These are phyloP conservation scores for Myripristis murdjan DNA, from an alignment of 2,797 vertebrate genomes.

Conservation along the genomic window DNA sequence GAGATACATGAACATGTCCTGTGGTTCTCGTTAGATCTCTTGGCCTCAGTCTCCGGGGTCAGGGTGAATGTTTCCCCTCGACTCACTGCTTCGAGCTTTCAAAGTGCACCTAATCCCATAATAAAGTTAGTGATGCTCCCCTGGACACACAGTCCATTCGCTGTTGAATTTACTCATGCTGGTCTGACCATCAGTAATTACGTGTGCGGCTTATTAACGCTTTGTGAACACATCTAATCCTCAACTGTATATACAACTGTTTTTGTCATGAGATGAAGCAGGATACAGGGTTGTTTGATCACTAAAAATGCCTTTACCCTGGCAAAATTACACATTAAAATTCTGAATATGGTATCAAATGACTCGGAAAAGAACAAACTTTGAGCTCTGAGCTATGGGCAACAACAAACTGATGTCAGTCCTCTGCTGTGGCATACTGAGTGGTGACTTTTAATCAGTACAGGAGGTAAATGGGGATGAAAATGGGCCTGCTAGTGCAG, in stretches of 20 bases:
- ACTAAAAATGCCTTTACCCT: conserved; percentile 30
- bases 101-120: conserved; percentile 84
- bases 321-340: conserved; percentile 34
- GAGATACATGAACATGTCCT: conserved; percentile 70
- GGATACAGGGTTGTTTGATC: conserved; percentile 40
- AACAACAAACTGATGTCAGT: conserved; percentile 21
- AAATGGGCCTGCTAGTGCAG: conserved; percentile 28
- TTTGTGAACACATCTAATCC: conserved; percentile 78
- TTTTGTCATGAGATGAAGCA: conserved; percentile 66
- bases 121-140: conserved; percentile 84
- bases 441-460: conserved; percentile 35
- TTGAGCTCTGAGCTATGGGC: conserved; percentile 31
- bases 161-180: conserved; percentile 79
- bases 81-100: conserved; percentile 73
- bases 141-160: conserved; percentile 75
- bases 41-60: conserved; percentile 52
- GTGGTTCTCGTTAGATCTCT: conserved; percentile 73
- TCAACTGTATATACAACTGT: conserved; percentile 68
- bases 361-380: conserved; percentile 26
- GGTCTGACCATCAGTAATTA: conserved; percentile 83
- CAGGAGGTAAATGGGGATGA: conserved; percentile 7
- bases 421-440: background rate
- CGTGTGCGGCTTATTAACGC: conserved; percentile 80
- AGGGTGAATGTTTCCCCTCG: conserved; percentile 61
- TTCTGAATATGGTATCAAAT: conserved; percentile 38